Percentiles rank a stretch among this genome's conserved stretches.
Conservation (phyloP, 2,797 vertebrate genomes). For the Poecile montanus region DNA sequence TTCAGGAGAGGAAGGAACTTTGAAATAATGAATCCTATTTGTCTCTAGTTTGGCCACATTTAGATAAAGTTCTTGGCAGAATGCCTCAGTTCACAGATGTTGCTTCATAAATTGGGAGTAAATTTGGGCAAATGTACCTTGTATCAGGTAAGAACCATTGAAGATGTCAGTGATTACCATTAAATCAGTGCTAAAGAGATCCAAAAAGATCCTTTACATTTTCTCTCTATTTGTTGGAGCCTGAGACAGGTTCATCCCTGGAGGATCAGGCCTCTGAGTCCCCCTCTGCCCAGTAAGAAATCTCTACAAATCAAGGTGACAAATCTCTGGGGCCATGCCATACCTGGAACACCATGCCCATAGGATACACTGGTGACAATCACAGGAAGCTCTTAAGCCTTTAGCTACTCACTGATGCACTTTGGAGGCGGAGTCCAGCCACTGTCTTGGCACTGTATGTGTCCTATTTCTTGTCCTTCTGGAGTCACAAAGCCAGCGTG, state of each 20-base stretch:
- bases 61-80: neutral
- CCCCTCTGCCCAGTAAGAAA: neutral
- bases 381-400: neutral
- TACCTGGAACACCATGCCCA: too few species aligned
- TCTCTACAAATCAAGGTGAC: neutral
- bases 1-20: neutral
- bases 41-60: neutral
- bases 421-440: constrained; percentile 64
- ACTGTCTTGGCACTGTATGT: neutral
- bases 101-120: neutral
- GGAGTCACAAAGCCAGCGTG: neutral
- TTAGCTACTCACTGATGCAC: constrained; percentile 71
- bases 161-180: neutral
- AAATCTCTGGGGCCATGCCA: neutral
- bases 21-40: neutral
- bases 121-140: neutral
- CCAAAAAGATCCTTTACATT: neutral
- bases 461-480: neutral
- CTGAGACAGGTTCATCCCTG: neutral
- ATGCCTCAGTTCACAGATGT: neutral
- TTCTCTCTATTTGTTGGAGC: neutral
- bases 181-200: neutral
- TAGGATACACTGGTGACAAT: neutral
- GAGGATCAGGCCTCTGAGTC: neutral
- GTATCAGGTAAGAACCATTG: neutral